These are phyloP conservation scores for Choloepus didactylus DNA, from an alignment of 2,797 vertebrate species.

Conservation along the genomic window DNA sequence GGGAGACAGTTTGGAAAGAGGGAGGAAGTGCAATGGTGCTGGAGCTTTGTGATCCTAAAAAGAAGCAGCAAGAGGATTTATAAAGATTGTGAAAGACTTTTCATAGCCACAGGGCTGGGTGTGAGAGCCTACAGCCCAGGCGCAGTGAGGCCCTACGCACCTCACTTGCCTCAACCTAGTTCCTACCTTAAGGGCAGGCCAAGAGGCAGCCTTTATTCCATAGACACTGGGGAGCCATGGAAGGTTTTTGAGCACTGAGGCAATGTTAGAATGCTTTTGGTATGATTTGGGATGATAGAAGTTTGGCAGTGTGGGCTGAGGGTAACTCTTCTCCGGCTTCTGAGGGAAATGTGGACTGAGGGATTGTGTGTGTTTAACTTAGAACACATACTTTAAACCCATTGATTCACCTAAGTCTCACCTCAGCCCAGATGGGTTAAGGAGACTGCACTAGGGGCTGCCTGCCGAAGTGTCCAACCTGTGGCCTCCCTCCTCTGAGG, in stretches of 20 bases:
- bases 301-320: background rate
- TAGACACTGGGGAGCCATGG: background rate
- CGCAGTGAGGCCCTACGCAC: background rate
- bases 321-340: background rate
- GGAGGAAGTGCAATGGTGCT: background rate
- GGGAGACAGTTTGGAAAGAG: background rate
- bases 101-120: background rate
- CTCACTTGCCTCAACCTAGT: background rate
- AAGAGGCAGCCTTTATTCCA: background rate
- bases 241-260: background rate
- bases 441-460: background rate
- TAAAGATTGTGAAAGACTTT: background rate
- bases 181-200: background rate
- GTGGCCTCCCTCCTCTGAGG: background rate
- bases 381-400: background rate
- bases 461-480: no score
- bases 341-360: background rate
- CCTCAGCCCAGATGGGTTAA: background rate
- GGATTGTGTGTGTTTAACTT: no score
- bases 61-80: background rate
- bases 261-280: background rate
- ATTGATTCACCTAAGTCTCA: background rate
- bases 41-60: background rate
- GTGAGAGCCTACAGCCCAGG: background rate
- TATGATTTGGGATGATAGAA: background rate